Conservation (phyloP, 53 echinoderm and acorn worm species). For the Henricia sp. region DNA sequence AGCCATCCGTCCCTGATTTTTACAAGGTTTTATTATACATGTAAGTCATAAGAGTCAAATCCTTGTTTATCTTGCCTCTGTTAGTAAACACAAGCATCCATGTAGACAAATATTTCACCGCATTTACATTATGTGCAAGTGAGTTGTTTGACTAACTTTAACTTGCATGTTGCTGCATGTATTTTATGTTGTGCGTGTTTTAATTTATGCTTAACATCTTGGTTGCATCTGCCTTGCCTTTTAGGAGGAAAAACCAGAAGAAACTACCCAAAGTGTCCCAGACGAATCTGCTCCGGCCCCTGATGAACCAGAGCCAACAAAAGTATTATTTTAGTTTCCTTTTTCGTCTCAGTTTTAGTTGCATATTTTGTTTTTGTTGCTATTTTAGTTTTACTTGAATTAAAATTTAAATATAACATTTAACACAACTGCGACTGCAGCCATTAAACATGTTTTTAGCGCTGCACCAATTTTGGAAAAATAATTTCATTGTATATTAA, state of each 20-base stretch:
- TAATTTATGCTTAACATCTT: background rate
- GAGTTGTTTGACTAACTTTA: background rate
- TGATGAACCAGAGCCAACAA: constrained; percentile 17
- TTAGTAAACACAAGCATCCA: no score
- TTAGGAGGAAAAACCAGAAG: constrained; percentile 43
- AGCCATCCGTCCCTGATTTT: no score
- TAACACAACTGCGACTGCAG: no score
- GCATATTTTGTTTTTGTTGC: background rate
- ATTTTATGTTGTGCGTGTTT: background rate
- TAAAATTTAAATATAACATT: no score
- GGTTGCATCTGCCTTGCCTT: background rate
- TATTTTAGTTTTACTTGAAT: no score
- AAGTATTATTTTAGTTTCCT: constrained; percentile 14
- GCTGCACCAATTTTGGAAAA: no score
- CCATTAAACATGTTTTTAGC: no score
- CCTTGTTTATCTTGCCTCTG: no score
- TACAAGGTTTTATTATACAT: no score
- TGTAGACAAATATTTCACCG: no score
- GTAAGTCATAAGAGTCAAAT: no score
- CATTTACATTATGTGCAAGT: background rate
- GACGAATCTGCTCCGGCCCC: constrained; percentile 18
- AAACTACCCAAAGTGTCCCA: background rate
- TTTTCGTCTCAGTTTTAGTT: constrained; percentile 5
- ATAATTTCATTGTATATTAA: no score
- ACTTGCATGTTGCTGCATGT: background rate